Percentiles rank a stretch among this genome's conserved stretches.
Conservation (phyloP, 2,888 invertebrate genomes). For the Entomobrya proxima region DNA sequence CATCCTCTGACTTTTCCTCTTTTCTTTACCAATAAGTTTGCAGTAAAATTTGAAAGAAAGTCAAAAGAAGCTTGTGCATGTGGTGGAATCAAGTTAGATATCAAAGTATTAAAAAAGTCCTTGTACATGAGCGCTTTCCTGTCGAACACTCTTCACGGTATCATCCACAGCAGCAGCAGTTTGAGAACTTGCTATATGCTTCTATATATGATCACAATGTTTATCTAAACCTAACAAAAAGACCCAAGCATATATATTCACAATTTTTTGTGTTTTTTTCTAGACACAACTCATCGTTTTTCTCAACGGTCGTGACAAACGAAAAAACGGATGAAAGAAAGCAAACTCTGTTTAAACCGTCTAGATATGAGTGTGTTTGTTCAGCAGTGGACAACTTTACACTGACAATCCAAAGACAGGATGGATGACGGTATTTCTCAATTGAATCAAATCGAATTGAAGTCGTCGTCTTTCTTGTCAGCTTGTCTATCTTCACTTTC, state of each 20-base stretch:
- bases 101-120: too few relatives aligned
- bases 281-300: too few relatives aligned
- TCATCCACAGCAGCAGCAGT: too few relatives aligned
- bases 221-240: too few relatives aligned
- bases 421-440: constrained; percentile 7
- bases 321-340: background rate
- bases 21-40: too few relatives aligned
- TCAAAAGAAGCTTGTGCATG: background rate
- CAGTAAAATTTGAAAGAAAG: background rate
- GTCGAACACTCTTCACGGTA: too few relatives aligned
- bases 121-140: too few relatives aligned
- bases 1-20: background rate
- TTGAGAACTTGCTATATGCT: too few relatives aligned
- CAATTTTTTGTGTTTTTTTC: background rate
- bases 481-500: background rate
- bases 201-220: too few relatives aligned
- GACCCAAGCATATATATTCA: too few relatives aligned
- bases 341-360: background rate
- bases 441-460: constrained; percentile 17
- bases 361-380: background rate
- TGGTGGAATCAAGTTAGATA: too few relatives aligned
- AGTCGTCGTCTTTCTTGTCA: constrained; percentile 4
- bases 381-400: background rate
- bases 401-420: background rate
- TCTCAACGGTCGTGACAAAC: constrained; percentile 2